Percentiles rank a stretch among this genome's conserved stretches.
Evolutionary conservation across 2,888 invertebrate genomes (phyloP).

Genomic region (Listrodromus nycthemerus): DNA sequence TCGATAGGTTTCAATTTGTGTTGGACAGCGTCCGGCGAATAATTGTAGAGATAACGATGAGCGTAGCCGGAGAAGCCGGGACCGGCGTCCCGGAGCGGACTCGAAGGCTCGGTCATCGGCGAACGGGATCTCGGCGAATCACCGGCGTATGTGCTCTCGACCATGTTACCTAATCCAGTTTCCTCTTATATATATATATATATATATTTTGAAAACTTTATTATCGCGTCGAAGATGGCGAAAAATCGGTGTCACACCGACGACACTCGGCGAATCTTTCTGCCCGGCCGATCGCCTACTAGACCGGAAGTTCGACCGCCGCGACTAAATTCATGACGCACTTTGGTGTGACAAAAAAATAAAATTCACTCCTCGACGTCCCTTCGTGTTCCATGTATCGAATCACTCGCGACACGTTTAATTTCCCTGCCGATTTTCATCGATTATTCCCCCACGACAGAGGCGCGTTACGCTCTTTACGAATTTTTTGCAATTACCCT

Average conservation of each 20-base stretch:
- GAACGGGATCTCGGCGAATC: conserved; percentile 82
- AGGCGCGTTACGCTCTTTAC: too few species aligned
- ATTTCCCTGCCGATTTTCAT: too few species aligned
- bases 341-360: background rate
- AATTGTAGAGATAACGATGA: conserved; percentile 77
- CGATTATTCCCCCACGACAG: too few species aligned
- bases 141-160: conserved; percentile 81
- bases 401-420: background rate
- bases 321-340: conserved; percentile 40
- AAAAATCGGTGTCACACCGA: background rate
- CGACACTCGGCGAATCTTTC: background rate
- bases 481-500: too few species aligned
- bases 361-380: background rate
- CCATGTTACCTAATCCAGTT: conserved; percentile 75
- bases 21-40: conserved; percentile 76
- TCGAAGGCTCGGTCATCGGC: conserved; percentile 82
- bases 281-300: background rate
- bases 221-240: background rate
- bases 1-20: conserved; percentile 71
- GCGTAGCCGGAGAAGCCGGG: conserved; percentile 76
- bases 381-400: background rate
- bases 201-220: background rate
- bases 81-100: conserved; percentile 78
- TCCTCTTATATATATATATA: background rate
- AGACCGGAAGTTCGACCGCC: background rate